Percentiles rank a stretch among this genome's conserved stretches.
These are phyloP conservation scores for Caenorhabditis becei DNA, from an alignment of 2,888 invertebrate genomes.

Conservation along the genomic window DNA sequence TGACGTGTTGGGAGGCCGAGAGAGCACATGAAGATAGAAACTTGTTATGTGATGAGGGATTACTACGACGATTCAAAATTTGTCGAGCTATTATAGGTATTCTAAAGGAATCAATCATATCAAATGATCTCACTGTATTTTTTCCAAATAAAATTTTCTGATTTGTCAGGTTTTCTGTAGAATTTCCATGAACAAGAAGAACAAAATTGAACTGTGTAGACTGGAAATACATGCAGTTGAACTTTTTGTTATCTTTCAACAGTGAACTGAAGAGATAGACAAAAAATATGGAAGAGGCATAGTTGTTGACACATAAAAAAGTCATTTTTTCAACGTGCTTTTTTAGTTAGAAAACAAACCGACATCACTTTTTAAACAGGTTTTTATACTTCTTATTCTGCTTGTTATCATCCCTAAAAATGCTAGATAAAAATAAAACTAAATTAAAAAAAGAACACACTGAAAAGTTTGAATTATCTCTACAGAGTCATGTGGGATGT, in stretches of 20 bases:
- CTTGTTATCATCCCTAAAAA: background rate
- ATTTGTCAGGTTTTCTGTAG: too few species aligned
- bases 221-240: too few species aligned
- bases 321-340: background rate
- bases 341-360: conserved; percentile 6
- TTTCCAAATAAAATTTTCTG: too few species aligned
- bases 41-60: conserved; percentile 18
- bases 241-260: too few species aligned
- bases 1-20: conserved; percentile 37
- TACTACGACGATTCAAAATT: conserved; percentile 46
- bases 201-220: too few species aligned
- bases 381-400: background rate
- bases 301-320: background rate
- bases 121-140: background rate
- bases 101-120: background rate
- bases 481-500: background rate
- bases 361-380: conserved; percentile 18
- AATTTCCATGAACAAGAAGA: too few species aligned
- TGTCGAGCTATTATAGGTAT: too few species aligned
- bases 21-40: conserved; percentile 15
- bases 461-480: background rate
- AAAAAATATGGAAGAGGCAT: background rate
- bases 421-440: background rate
- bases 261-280: background rate
- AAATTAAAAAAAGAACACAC: background rate